Conservation (phyloP, 1,140 invertebrate genomes). For the Saxidomus purpurata region DNA sequence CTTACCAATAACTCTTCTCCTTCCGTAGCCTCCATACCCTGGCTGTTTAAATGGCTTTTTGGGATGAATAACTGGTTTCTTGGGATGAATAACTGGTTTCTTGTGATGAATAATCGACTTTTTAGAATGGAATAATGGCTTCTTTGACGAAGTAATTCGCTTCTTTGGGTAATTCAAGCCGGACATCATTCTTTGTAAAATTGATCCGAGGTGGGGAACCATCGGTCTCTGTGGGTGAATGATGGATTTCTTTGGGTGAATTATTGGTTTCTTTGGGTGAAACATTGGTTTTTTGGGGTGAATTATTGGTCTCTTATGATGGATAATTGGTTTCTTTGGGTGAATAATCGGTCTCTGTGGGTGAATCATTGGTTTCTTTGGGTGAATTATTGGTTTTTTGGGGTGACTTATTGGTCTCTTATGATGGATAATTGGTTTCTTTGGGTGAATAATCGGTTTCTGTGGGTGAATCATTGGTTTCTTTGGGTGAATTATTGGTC, state of each 20-base stretch:
- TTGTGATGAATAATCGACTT: neutral
- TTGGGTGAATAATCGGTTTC: neutral
- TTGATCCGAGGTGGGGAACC: too few relatives aligned
- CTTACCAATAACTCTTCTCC: neutral
- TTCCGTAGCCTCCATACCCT: neutral
- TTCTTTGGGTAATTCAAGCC: neutral
- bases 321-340: constrained; percentile 7
- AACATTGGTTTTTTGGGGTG: neutral
- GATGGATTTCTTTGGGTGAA: neutral
- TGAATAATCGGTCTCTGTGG: neutral
- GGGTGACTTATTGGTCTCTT: neutral
- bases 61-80: neutral
- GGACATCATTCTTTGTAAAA: too few relatives aligned
- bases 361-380: neutral
- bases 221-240: too few relatives aligned
- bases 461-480: neutral
- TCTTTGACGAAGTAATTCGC: neutral
- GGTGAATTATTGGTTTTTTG: neutral
- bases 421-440: neutral
- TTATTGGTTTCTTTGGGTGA: neutral
- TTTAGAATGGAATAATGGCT: neutral
- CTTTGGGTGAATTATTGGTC: neutral
- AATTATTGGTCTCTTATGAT: neutral
- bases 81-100: neutral
- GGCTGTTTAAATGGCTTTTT: neutral